These are phyloP conservation scores for Perca schrenkii DNA, from an alignment of 2,113 vertebrate species.

Conservation along the genomic window DNA sequence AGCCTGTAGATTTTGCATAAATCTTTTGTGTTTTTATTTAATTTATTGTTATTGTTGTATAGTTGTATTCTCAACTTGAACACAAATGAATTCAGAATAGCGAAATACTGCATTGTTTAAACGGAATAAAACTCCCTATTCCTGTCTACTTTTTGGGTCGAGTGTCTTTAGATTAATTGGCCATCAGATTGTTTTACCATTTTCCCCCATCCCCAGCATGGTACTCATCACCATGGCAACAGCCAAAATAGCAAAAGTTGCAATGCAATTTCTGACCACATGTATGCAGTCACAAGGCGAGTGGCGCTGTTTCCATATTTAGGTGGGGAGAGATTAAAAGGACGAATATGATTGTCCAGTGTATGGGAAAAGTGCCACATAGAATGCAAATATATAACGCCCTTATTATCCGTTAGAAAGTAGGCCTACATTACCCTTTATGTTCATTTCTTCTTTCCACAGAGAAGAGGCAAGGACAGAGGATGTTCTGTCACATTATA, in stretches of 20 bases:
- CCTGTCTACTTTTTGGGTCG: background rate
- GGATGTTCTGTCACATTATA: background rate
- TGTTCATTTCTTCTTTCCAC: background rate
- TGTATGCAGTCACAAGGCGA: fast-evolving
- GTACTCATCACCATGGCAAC: constrained; percentile 65
- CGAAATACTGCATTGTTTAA: background rate
- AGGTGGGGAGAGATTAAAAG: background rate
- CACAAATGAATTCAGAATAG: background rate
- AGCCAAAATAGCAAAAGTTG: background rate
- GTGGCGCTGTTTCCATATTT: constrained; percentile 28
- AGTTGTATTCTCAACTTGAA: background rate
- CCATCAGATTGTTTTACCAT: constrained; percentile 1
- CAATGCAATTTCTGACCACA: constrained; percentile 22
- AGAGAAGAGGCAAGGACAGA: background rate
- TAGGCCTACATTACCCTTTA: background rate
- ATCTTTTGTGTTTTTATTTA: background rate
- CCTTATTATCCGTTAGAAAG: background rate
- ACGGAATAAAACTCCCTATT: background rate
- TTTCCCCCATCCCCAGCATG: constrained; percentile 21
- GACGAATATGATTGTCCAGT: background rate
- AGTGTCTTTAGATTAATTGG: background rate
- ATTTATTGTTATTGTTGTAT: no score
- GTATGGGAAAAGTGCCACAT: background rate
- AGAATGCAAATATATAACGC: background rate
- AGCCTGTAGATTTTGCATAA: background rate